Conservation (phyloP, 2,797 vertebrate genomes). For the Muraenolepis orangiensis region DNA sequence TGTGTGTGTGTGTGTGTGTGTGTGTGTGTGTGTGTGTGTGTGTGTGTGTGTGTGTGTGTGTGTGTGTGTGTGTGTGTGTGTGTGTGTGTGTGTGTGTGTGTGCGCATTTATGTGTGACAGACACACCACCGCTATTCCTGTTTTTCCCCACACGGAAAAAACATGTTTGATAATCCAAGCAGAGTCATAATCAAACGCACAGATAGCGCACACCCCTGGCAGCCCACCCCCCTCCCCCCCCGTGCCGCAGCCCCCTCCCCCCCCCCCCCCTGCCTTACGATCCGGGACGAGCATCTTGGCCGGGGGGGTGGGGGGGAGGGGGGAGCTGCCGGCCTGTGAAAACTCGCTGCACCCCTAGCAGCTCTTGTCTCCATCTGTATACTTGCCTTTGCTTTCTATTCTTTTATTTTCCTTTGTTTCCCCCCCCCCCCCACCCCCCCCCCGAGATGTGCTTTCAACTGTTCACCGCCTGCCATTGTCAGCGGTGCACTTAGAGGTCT, state of each 20-base stretch:
- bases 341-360: not conserved
- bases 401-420: not conserved
- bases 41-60: not conserved
- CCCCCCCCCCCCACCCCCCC: too few relatives aligned
- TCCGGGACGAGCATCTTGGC: not conserved
- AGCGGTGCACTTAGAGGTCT: not conserved
- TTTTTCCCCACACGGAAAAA: not conserved
- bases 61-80: not conserved
- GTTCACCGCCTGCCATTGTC: not conserved
- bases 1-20: not conserved
- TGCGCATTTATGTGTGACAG: not conserved
- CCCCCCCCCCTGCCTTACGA: not conserved
- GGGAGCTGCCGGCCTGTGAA: not conserved
- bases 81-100: not conserved
- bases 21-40: too few relatives aligned
- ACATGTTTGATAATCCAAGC: not conserved
- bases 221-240: not conserved
- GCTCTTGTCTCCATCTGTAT: not conserved
- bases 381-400: not conserved
- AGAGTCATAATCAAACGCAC: not conserved
- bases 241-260: not conserved
- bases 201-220: not conserved
- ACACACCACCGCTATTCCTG: not conserved
- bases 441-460: not conserved
- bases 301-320: too few relatives aligned